Base-by-base conservation (phyloP, 2,888 invertebrate species). In the Erynnis tages region DNA sequence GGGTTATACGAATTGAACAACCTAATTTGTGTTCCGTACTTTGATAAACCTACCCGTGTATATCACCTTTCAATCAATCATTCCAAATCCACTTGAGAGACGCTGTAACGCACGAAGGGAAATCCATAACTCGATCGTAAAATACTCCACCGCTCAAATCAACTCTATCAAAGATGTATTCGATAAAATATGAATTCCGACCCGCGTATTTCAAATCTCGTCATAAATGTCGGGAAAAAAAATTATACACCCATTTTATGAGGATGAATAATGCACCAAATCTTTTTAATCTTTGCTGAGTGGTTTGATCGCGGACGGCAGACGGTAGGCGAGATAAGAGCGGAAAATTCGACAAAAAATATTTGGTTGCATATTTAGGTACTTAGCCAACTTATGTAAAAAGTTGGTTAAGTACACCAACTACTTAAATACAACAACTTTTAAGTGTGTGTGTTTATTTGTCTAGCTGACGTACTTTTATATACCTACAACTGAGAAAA, bases 191-290 rank as follows among this genome's bases (percentile, higher is more conserved):
- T 44, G 44, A 44, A 52, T 52, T 52, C 44, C 52, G 37, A 44
- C 52, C 52, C 37, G 52, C 52, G 44, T 52, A 52, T 52, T 52
- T 52, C 52, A 52, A 52, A 52, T 44, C 52, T 27, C 45, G 44
- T 52, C 48, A 53, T 54, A 52, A 55, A 40, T 41, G 46, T 56
- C 38, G 43, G 41, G 34, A 23, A 44, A 49, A 53, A 53, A 56
- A 54, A 56, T 53, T 48, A 56, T 48, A 55, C 55, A 54, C 54
- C 55, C 53, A 57, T 54, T 40, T 48, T 49, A 30, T 54, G 43
- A 54, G 56, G 54, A 56, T 71, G 73, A 72, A 72, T 79, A 71
- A 59, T 59, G 47, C 64, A 58, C 60, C 54, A 63, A 62, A 60
- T 66, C 60, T 54, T 43, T 49, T 35, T 50, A 50, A 50, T 41